phyloP scores from a whole-genome alignment of 2,113 vertebrate species.

The Heterotilapia buettikoferi region DNA sequence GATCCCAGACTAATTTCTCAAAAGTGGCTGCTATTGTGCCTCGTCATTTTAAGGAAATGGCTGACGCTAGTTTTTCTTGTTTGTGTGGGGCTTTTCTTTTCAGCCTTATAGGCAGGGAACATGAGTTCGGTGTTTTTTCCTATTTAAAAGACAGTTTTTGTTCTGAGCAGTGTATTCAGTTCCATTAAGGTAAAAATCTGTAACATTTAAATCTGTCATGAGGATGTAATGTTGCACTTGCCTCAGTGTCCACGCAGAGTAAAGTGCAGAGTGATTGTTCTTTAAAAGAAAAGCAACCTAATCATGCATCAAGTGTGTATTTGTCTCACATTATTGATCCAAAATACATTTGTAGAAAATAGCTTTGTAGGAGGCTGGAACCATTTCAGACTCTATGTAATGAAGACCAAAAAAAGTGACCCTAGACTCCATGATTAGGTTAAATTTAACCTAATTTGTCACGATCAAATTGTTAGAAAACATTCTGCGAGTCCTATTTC shows the following conservation, averaged over 20 bases:
- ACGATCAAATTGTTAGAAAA: not conserved
- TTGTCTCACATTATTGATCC: not conserved
- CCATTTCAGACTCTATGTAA: not conserved
- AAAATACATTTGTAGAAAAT: not conserved
- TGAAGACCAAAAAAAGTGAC: not conserved
- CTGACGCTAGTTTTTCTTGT: not conserved
- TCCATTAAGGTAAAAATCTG: not conserved
- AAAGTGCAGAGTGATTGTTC: not conserved
- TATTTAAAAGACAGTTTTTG: not conserved
- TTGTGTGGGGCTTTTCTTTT: not conserved
- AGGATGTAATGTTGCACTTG: not conserved
- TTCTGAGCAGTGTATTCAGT: not conserved
- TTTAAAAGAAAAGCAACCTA: not conserved
- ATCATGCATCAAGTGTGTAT: not conserved
- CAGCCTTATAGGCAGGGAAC: not conserved
- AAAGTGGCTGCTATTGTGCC: conserved; percentile 8
- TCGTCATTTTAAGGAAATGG: not conserved
- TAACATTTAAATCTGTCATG: not conserved
- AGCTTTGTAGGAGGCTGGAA: not conserved
- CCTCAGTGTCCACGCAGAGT: not conserved
- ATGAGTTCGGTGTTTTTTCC: not conserved
- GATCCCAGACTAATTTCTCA: conserved; percentile 42
- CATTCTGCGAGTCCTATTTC: not conserved
- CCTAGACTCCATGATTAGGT: not conserved
- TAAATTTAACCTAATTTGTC: not conserved